Base-by-base conservation (phyloP, 1,140 invertebrate species). In the Prorops nasuta region DNA sequence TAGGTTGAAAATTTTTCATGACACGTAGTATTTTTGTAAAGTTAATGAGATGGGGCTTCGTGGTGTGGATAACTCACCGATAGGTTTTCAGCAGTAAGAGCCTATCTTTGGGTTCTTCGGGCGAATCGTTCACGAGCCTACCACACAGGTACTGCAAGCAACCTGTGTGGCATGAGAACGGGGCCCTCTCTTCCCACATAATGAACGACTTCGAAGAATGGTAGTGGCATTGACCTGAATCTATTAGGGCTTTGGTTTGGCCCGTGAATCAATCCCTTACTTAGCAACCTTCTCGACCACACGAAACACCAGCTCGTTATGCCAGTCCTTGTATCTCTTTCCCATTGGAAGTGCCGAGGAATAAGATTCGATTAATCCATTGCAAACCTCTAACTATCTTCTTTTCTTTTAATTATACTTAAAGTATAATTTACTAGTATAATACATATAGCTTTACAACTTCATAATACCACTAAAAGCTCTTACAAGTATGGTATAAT, bases 181-280 rank as follows among this genome's bases (percentile, higher is more conserved):
- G 44, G 58, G 46, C 37, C 48, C 50, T 44, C 54, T 56, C 58
- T 60, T 62, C 58, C 49, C 49, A 60, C 54, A 60, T 62, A 60
- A 62, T 62, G 49, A 62, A 62, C 59, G 59, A 57, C 55, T 63
- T 58, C 59, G 56, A 49, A 58, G 51, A 63, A 63, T 47, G 49
- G 49, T 58, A 58, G 58, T 65, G 56, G 60, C 63, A 56, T 61
- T 64, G 63, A 66, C 63, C 58, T 60, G 54, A 65, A 65, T 58
- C 62, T 59, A 55, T 59, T 59, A 52, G 49, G 56, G 38, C 46
- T 64, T 53, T 55, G 63, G 62, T 64, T 66, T 64, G 56, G 59
- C 22, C 47, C 59, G 59, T 64, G 59, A 66, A 64, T 66, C 59
- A 62, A 57, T 56, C 49, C 61, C 50, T 65, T 61, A 58, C 60